Evolutionary conservation across 92 coral and sea anemone species (phyloP).

Genomic region (Porites divaricata): DNA sequence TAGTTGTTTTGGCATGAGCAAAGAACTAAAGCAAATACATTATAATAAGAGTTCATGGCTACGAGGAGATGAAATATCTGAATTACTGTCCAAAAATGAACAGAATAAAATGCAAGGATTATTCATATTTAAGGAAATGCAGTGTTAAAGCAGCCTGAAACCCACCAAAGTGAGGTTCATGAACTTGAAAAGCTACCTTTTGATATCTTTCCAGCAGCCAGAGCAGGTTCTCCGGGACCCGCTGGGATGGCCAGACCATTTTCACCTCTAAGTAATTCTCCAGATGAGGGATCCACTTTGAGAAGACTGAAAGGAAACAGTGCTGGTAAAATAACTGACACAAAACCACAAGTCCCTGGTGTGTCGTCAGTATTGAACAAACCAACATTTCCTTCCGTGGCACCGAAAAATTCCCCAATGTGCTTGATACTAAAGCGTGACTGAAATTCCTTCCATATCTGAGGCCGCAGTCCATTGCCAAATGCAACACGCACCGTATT

Average conservation of each 20-base stretch:
- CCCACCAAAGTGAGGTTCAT: too few species aligned
- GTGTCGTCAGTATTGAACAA: conserved; percentile 71
- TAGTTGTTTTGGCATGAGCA: too few species aligned
- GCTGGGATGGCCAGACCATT: conserved; percentile 85
- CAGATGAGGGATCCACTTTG: conserved; percentile 74
- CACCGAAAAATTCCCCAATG: conserved; percentile 93
- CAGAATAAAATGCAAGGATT: too few species aligned
- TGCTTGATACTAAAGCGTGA: conserved; percentile 79
- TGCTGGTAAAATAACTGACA: conserved; percentile 62
- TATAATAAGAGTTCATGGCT: too few species aligned
- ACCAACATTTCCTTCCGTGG: conserved; percentile 87
- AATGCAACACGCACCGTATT: conserved; percentile 78
- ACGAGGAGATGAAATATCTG: too few species aligned
- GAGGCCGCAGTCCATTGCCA: conserved; percentile 91
- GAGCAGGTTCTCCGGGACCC: conserved; percentile 83
- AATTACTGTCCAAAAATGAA: too few species aligned
- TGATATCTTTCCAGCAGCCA: conserved; percentile 67
- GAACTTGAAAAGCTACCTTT: conserved; percentile 30
- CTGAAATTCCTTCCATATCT: conserved; percentile 94
- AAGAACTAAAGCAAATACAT: too few species aligned
- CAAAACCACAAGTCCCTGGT: conserved; percentile 85
- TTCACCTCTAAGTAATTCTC: conserved; percentile 74
- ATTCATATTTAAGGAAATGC: too few species aligned
- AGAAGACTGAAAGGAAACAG: conserved; percentile 62
- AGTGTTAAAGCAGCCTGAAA: too few species aligned